phyloP scores from a whole-genome alignment of 37 sponge, comb jelly and placozoan species.

The Aplysina aerophoba region DNA sequence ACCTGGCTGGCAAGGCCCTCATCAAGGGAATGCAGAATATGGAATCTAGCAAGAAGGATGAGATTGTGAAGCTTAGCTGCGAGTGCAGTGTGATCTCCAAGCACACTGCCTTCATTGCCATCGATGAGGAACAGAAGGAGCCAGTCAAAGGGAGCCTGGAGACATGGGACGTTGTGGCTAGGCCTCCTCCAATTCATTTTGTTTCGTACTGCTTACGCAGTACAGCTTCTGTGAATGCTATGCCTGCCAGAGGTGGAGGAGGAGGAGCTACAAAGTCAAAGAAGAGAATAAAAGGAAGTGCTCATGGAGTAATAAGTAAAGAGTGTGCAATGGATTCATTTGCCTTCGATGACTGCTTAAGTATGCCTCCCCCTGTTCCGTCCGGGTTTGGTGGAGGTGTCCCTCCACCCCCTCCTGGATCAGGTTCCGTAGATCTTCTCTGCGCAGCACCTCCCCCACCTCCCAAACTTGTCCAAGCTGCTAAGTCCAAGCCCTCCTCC shows the following conservation, averaged over 20 bases:
- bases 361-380: not conserved
- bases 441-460: not conserved
- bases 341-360: too few species aligned
- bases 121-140: constrained; percentile 64
- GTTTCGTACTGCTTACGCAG: too few species aligned
- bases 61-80: constrained; percentile 59
- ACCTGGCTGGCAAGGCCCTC: constrained; percentile 73
- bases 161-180: constrained; percentile 48
- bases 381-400: not conserved
- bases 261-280: too few species aligned
- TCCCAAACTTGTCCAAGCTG: not conserved
- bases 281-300: constrained; percentile 53
- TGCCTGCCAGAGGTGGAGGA: too few species aligned
- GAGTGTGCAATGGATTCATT: too few species aligned
- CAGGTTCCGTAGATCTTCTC: not conserved
- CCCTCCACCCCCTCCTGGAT: too few species aligned
- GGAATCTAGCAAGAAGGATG: constrained; percentile 10
- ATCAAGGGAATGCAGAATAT: constrained; percentile 36
- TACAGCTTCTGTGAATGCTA: too few species aligned
- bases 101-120: constrained; percentile 74
- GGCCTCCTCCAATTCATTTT: too few species aligned
- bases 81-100: constrained; percentile 67
- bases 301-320: constrained; percentile 11
- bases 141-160: constrained; percentile 68
- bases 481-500: too few species aligned